Evolutionary conservation across 2,888 invertebrate genomes (phyloP), one percentile per base, ranked within the genome.

Genomic region (Melanostoma scalare): DNA sequence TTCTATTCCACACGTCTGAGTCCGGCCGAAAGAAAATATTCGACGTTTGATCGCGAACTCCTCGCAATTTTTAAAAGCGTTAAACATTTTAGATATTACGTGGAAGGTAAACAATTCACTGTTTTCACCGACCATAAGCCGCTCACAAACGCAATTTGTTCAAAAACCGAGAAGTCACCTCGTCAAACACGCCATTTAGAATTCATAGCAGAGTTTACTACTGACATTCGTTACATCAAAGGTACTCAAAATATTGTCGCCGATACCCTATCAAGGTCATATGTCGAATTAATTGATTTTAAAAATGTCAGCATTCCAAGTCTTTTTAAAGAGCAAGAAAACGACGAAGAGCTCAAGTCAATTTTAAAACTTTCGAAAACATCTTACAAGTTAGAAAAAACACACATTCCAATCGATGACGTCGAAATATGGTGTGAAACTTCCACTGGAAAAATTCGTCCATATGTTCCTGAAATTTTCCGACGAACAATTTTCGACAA

Each of bases 101-200:
- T 65, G 40, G 56, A 74, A 63, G 65, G 35, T 46, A 73, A 38
- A 40, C 46, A 53, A 42, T 72, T 72, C 36, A 73, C 20, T 1
- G 20, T 20, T 1, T 20, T 20, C 1, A 20, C 20, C 20, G 20
- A 20, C 20, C 20, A 20, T 20, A 20, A 20, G 1, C 20, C 20
- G 1, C 20, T 20, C 20, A 20, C 20, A 20, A 20, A 20, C 20
- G 60, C 60, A 33, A 50, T 58, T 2, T 69, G 56, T 36, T 69
- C 58, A 0, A 71, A 71, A 48, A 50, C 69, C 0, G 60, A 73
- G 46, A 73, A 65, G n/a, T 36, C 30, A 3, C 44, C 31, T 2
- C 48, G 69, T 20, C 58, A 71, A 52, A 71, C 58, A 2, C 48
- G 69, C 4, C 69, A 69, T 1, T 31, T 71, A 6, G 50, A 71